Evolutionary conservation across 2,888 invertebrate species (phyloP).

Genomic region (Leucozona laternaria): DNA sequence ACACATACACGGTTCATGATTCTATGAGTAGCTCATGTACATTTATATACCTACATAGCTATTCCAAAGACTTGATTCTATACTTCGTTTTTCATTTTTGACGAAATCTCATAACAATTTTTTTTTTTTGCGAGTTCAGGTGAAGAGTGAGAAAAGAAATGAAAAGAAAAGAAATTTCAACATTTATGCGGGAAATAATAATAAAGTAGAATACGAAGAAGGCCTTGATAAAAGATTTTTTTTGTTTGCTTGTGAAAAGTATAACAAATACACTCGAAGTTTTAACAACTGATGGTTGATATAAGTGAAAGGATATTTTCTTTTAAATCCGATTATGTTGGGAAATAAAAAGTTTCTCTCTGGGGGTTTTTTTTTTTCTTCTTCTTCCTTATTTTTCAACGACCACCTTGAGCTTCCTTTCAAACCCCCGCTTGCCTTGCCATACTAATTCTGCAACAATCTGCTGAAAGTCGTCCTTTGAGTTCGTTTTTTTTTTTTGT

Average conservation of each 20-base stretch:
- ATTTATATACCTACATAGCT: not conserved
- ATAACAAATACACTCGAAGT: constrained; percentile 1
- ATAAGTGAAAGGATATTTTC: constrained; percentile 69
- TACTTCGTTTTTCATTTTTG: not conserved
- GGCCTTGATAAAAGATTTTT: constrained; percentile 33
- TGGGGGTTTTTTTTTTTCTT: constrained; percentile 4
- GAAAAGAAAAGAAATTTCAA: constrained; percentile 35
- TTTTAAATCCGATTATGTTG: constrained; percentile 69
- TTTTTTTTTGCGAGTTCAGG: constrained; percentile 46
- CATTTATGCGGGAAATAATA: constrained; percentile 31
- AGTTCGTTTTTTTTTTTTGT: constrained; percentile 8
- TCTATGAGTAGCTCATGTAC: not conserved
- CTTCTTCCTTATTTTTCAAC: not conserved
- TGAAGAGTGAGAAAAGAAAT: constrained; percentile 38
- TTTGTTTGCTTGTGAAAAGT: not conserved
- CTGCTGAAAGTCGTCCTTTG: constrained; percentile 44
- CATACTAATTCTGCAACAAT: constrained; percentile 27
- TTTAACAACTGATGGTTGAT: constrained; percentile 30
- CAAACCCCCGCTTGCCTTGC: not conserved
- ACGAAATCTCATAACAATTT: constrained; percentile 35
- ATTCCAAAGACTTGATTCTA: constrained; percentile 34
- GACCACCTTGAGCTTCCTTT: not conserved
- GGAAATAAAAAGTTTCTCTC: constrained; percentile 37
- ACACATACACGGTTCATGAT: constrained; percentile 41
- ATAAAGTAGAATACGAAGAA: constrained; percentile 18